phyloP scores from a whole-genome alignment of 2,888 invertebrate genomes.

The Eurois occulta region DNA sequence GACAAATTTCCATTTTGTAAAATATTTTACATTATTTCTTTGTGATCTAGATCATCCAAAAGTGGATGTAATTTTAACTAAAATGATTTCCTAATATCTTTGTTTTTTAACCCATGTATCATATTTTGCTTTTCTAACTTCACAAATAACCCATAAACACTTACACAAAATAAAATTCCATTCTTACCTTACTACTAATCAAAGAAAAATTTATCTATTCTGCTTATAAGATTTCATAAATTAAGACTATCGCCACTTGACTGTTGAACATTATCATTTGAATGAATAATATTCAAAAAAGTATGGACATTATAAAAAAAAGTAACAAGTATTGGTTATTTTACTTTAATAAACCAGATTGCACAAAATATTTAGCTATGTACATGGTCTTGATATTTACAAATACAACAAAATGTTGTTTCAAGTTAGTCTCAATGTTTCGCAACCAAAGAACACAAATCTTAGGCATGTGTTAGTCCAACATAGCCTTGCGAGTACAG shows the following conservation, averaged over 20 bases:
- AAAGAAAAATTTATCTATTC: conserved; percentile 22
- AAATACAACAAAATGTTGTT: conserved; percentile 40
- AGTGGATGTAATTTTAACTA: conserved; percentile 32
- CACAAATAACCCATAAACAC: conserved; percentile 31
- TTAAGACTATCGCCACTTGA: conserved; percentile 44
- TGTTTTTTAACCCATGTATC: conserved; percentile 29
- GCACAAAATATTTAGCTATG: conserved; percentile 61
- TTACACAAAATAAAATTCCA: conserved; percentile 58
- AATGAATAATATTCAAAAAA: conserved; percentile 11
- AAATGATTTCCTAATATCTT: conserved; percentile 41
- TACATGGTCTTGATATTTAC: conserved; percentile 56
- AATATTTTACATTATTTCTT: conserved; percentile 44
- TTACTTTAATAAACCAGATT: conserved; percentile 60
- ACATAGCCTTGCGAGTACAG: neutral
- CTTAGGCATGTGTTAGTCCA: conserved; percentile 28
- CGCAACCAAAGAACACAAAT: conserved; percentile 19
- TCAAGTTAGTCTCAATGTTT: conserved; percentile 7
- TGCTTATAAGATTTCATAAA: conserved; percentile 37
- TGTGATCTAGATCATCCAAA: conserved; percentile 28
- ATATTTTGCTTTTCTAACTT: conserved; percentile 18
- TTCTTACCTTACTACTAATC: conserved; percentile 50
- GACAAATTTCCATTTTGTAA: conserved; percentile 38
- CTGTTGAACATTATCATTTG: conserved; percentile 36
- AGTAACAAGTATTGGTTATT: conserved; percentile 41
- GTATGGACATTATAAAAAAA: conserved; percentile 43